Base-by-base conservation (phyloP, 2,888 invertebrate genomes). In the Drosophila nigritarsus region DNA sequence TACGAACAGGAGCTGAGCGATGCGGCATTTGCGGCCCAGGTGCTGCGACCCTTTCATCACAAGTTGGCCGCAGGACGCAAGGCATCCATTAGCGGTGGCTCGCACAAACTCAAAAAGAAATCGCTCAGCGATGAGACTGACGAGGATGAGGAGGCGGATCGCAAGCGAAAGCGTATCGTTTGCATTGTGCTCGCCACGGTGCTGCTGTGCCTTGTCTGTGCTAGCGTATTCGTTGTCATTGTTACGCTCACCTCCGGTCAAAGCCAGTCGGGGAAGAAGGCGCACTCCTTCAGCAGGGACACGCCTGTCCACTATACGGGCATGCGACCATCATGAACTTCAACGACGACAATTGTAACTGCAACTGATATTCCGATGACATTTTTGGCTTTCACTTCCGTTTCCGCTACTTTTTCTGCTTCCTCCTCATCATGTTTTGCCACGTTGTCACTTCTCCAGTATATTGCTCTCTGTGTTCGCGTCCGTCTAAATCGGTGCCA, bases 181-280 rank as follows among this genome's bases (percentile, higher is more conserved):
- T 95, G 95, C 88, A 95, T 96, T 85, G 95, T 96, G 70, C 94
- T 96, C 42, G 90, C 85, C 79, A 96, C 95, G 40, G 96, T 96
- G 40, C 96, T 96, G 93, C 93, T 96, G 92, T 96, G 96, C 92
- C 94, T 97, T 88, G 95, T 96, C 82, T 94, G 95, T 88, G 95
- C 96, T 70, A 95, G 96, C 87, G 95, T 96, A 77, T 95, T 96
- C 90, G 96, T 96, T 89, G 96, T 97, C 91, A 95, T 97, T 91
- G 95, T 97, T 89, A 96, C 97, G 65, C 94, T 97, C 91, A 96
- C 96, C 54, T 96, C 95, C 84, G 95, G 95, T 88, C 94, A 95
- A 72, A 95, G 95, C 73, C 94, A 95, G 92, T 94, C 94, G 91
- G 95, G 95, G 92, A 95, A 95, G 93, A 95, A 95, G 94, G 94